phyloP scores from a whole-genome alignment of 2,888 invertebrate genomes.

The Terebella lapidaria region DNA sequence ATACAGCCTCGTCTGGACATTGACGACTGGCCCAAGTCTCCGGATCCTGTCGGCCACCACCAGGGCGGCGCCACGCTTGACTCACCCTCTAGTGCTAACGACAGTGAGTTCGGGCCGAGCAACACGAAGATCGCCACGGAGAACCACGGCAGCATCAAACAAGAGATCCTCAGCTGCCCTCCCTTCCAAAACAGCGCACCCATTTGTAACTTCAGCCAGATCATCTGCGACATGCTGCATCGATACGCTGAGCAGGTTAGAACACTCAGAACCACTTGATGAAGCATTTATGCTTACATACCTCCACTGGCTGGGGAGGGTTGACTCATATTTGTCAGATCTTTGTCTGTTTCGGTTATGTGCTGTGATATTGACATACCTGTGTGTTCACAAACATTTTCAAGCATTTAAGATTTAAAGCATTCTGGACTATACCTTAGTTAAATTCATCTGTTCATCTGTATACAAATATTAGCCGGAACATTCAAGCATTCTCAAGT shows the following conservation, averaged over 20 bases:
- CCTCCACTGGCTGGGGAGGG: no score
- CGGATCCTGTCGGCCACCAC: constrained; percentile 61
- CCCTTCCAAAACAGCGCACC: constrained; percentile 24
- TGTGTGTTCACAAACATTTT: no score
- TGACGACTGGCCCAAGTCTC: constrained; percentile 56
- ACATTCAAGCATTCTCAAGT: no score
- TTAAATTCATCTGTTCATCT: no score
- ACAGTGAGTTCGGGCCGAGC: constrained; percentile 22
- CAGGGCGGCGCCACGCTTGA: constrained; percentile 20
- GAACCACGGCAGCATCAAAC: constrained; percentile 7
- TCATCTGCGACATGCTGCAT: constrained; percentile 70
- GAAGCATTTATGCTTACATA: no score
- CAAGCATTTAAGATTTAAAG: no score
- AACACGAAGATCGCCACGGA: background rate
- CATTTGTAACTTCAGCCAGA: constrained; percentile 57
- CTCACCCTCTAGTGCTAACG: constrained; percentile 32
- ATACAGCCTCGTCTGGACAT: constrained; percentile 75
- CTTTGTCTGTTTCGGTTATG: no score
- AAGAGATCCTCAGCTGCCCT: constrained; percentile 20
- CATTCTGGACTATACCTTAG: no score
- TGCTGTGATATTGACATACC: no score
- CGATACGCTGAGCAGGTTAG: constrained; percentile 69
- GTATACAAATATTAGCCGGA: no score
- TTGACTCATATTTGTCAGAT: no score
- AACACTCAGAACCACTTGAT: no score